A percentile compares a stretch with the other conserved stretches of the same genome.
Conservation (phyloP, 2,888 invertebrate species). For the Alloplasta piceator region DNA sequence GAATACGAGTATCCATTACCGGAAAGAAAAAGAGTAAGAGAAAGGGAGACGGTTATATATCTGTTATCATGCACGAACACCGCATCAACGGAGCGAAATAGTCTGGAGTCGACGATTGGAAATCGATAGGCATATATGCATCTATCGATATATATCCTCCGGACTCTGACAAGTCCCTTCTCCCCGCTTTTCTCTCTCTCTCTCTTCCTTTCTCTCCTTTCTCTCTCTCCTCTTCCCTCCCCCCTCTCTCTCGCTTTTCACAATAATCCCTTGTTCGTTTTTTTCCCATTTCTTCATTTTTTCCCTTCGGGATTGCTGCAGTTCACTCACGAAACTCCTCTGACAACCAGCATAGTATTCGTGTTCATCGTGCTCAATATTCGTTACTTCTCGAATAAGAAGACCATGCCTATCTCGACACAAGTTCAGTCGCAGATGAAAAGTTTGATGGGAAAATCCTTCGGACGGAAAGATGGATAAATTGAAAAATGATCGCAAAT, state of each 20-base stretch:
- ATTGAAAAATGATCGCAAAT: too few relatives aligned
- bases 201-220: conserved; percentile 19
- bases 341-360: conserved; percentile 23
- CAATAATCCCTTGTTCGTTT: conserved; percentile 37
- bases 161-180: conserved; percentile 26
- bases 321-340: conserved; percentile 26
- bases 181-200: conserved; percentile 13
- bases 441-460: conserved; percentile 26
- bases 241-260: conserved; percentile 23
- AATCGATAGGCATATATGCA: conserved; percentile 68
- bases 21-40: conserved; percentile 25
- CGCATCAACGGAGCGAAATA: conserved; percentile 61
- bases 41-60: conserved; percentile 54
- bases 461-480: neutral
- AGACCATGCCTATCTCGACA: conserved; percentile 6
- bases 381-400: conserved; percentile 33
- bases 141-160: conserved; percentile 38
- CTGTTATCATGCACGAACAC: conserved; percentile 68
- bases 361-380: conserved; percentile 34
- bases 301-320: conserved; percentile 30
- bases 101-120: conserved; percentile 67
- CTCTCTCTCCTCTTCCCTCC: conserved; percentile 11
- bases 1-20: conserved; percentile 67
- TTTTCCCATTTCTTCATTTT: conserved; percentile 42
- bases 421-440: neutral